Conservation (phyloP, 2,797 vertebrate species). For the Rhinatrema bivittatum region DNA sequence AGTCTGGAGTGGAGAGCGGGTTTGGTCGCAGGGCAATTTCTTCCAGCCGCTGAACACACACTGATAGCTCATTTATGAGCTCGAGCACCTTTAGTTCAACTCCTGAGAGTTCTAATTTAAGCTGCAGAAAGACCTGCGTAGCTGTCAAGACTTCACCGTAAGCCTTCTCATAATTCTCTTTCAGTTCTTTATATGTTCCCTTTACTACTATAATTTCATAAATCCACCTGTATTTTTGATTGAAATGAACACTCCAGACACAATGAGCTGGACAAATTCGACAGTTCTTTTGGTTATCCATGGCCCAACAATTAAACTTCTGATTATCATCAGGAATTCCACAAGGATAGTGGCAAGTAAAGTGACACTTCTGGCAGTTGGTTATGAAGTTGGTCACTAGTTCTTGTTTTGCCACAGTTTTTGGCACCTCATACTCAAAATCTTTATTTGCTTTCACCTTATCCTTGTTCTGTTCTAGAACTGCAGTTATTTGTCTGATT, state of each 20-base stretch:
- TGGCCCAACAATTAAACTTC: background rate
- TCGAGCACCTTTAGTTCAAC: background rate
- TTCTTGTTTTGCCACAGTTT: background rate
- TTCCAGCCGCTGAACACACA: slow-evolving; percentile 15
- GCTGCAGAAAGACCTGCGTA: background rate
- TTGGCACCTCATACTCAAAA: background rate
- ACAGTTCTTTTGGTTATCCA: background rate
- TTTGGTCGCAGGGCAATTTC: slow-evolving; percentile 24
- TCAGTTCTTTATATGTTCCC: slow-evolving; percentile 1
- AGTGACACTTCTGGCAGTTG: background rate
- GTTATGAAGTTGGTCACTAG: background rate
- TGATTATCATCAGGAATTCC: accelerated
- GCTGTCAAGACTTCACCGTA: background rate
- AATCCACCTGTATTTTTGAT: slow-evolving; percentile 7
- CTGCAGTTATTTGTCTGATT: background rate
- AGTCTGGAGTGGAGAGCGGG: slow-evolving; percentile 22
- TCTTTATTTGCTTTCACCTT: background rate
- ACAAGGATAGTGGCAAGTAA: slow-evolving; percentile 2
- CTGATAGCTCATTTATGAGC: background rate
- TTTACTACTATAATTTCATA: slow-evolving; percentile 4
- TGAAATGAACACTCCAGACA: slow-evolving; percentile 4
- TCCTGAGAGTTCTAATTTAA: accelerated
- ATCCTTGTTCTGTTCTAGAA: background rate
- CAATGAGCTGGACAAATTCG: slow-evolving; percentile 18
- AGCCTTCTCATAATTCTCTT: slow-evolving; percentile 12